Evolutionary conservation across 2,888 invertebrate species (phyloP).

Genomic region (Pherbina coryleti): DNA sequence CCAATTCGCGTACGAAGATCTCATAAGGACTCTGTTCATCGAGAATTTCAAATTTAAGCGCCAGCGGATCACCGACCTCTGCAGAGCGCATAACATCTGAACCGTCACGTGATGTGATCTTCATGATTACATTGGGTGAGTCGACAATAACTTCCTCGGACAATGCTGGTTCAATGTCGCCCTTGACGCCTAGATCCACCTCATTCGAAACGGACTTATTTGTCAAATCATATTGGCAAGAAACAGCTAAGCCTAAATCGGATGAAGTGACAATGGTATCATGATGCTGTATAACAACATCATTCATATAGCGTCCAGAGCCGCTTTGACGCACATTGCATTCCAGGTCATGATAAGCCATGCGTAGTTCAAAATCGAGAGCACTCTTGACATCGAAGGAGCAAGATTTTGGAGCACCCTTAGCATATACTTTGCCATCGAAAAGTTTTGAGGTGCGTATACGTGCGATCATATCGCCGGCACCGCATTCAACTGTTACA

Average conservation of each 20-base stretch:
- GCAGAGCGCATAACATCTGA: conserved; percentile 88
- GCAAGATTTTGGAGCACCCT: conserved; percentile 92
- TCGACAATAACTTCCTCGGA: conserved; percentile 93
- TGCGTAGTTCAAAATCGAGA: conserved; percentile 88
- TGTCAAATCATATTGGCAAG: conserved; percentile 92
- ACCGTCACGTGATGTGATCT: conserved; percentile 87
- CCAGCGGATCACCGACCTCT: conserved; percentile 92
- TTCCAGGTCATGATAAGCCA: conserved; percentile 92
- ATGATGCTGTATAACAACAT: conserved; percentile 94
- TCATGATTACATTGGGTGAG: conserved; percentile 95
- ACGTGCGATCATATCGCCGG: conserved; percentile 91
- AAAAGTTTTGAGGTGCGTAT: conserved; percentile 92
- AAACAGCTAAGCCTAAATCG: conserved; percentile 90
- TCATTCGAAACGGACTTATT: conserved; percentile 94
- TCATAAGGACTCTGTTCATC: conserved; percentile 95
- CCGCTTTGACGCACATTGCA: conserved; percentile 92
- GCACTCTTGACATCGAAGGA: conserved; percentile 88
- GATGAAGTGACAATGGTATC: conserved; percentile 94
- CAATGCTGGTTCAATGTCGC: conserved; percentile 86
- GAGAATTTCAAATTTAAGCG: conserved; percentile 91
- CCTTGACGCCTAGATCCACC: conserved; percentile 88
- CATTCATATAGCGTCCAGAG: conserved; percentile 86
- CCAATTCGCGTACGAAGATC: conserved; percentile 93
- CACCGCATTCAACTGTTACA: conserved; percentile 90
- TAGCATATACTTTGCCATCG: conserved; percentile 94